Base-by-base conservation (phyloP, 2,888 invertebrate species). In the Amiota communis region DNA sequence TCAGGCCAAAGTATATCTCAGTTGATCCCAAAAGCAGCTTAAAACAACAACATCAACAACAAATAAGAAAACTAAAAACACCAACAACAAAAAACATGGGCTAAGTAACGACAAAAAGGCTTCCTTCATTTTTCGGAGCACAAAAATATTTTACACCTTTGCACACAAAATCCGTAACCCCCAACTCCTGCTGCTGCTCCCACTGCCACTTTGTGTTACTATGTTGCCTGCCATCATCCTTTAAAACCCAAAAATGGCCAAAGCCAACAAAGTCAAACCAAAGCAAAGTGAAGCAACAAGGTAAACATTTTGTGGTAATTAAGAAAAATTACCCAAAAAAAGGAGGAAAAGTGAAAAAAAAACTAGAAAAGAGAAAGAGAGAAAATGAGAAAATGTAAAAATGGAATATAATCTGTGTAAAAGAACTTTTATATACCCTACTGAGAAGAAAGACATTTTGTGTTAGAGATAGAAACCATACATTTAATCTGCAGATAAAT, bases 251-350 rank as follows among this genome's bases (percentile, higher is more conserved):
- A 76, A 76, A 78, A 63, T 8, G 36, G 2, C 36, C 15, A 20
- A 59, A 59, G 17, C n/a, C n/a, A 59, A 20, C 36, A 63, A 74
- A 74, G 72, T 72, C 74, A 75, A 76, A 76, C 74, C 75, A 63
- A 67, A 51, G 67, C 20, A 20, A n/a, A 23, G 8, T 23, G 77
- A 75, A 85, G 84, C 85, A 81, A 84, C 85, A 84, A 85, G 82
- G 84, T 78, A 85, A 83, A 83, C 84, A 85, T 83, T 83, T 82
- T 82, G 81, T 77, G 82, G 85, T 83, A 83, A 83, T 83, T 83
- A 83, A 83, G 82, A 85, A 85, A 85, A 85, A 83, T 83, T 83
- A 83, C 85, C 84, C 46, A 65, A 53, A 15, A 15, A 15, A 53
- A 15, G n/a, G 17, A 65, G 49, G 47, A 47, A 48, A 65, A 65